phyloP scores from a whole-genome alignment of 2,113 vertebrate genomes.

The Pygoscelis antarcticus region DNA sequence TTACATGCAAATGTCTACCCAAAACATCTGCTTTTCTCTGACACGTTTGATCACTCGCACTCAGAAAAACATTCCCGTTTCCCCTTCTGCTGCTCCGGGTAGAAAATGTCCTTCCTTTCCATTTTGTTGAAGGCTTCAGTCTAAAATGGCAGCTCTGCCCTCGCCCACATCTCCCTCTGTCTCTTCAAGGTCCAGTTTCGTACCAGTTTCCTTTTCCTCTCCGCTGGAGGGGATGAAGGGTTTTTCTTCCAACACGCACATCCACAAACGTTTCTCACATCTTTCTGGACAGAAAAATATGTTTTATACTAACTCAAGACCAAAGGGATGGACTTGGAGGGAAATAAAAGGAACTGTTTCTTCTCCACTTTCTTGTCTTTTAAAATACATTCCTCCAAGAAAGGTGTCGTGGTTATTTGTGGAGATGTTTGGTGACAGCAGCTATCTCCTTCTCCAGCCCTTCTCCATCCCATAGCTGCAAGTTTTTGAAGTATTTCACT shows the following conservation, averaged over 20 bases:
- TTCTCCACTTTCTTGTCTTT: not conserved
- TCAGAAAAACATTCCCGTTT: not conserved
- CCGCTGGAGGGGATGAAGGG: not conserved
- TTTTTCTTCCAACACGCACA: not conserved
- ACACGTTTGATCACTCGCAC: not conserved
- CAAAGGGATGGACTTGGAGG: not conserved
- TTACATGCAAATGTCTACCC: not conserved
- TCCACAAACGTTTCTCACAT: not conserved
- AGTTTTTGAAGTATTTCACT: not conserved
- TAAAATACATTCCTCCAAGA: not conserved
- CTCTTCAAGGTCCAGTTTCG: not conserved
- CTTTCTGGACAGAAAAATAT: not conserved
- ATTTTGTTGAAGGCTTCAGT: not conserved
- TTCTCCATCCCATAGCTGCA: not conserved
- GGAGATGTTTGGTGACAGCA: not conserved
- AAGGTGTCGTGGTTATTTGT: rapidly evolving
- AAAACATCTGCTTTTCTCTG: not conserved
- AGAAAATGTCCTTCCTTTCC: not conserved
- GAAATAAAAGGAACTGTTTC: not conserved
- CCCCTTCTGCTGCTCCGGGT: not conserved
- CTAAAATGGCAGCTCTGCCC: not conserved
- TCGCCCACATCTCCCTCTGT: not conserved
- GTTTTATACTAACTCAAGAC: not conserved
- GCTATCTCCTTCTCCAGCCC: not conserved
- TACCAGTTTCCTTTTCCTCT: not conserved